Evolutionary conservation across 2,888 invertebrate species (phyloP).

Genomic region (Chalcosyrphus nemorum): DNA sequence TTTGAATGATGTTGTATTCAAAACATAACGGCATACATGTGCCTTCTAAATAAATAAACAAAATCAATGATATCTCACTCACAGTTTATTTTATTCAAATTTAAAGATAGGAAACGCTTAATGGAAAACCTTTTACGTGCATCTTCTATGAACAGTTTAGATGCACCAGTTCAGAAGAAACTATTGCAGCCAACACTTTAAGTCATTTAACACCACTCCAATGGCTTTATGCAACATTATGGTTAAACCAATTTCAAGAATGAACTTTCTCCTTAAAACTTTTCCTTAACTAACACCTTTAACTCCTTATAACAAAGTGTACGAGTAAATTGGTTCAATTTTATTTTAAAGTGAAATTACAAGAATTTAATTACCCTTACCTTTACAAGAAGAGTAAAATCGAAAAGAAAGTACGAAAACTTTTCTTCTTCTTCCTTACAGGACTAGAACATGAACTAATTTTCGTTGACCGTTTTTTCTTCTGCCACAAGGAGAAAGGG

Average conservation of each 20-base stretch:
- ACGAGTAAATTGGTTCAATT: slow-evolving; percentile 42
- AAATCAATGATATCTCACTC: too few relatives aligned
- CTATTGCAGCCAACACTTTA: too few relatives aligned
- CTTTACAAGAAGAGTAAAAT: not conserved
- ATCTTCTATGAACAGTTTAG: too few relatives aligned
- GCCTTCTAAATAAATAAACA: too few relatives aligned
- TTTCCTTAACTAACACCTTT: slow-evolving; percentile 34
- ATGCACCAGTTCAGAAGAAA: too few relatives aligned
- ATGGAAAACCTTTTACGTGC: too few relatives aligned
- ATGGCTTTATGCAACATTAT: not conserved
- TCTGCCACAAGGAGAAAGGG: not conserved
- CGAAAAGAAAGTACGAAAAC: not conserved
- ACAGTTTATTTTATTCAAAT: too few relatives aligned
- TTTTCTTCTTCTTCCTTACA: not conserved
- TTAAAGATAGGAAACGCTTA: too few relatives aligned
- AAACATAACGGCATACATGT: too few relatives aligned
- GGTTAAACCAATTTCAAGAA: not conserved
- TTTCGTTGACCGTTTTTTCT: slow-evolving; percentile 39
- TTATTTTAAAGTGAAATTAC: slow-evolving; percentile 40
- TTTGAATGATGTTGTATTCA: too few relatives aligned
- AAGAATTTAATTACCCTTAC: slow-evolving; percentile 42
- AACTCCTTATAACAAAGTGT: slow-evolving; percentile 9
- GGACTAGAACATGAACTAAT: slow-evolving; percentile 29
- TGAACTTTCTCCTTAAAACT: slow-evolving; percentile 29
- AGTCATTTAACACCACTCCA: not conserved